These are phyloP conservation scores for Caenorhabditis zanzibari DNA, from an alignment of 2,888 invertebrate genomes.

Conservation along the genomic window DNA sequence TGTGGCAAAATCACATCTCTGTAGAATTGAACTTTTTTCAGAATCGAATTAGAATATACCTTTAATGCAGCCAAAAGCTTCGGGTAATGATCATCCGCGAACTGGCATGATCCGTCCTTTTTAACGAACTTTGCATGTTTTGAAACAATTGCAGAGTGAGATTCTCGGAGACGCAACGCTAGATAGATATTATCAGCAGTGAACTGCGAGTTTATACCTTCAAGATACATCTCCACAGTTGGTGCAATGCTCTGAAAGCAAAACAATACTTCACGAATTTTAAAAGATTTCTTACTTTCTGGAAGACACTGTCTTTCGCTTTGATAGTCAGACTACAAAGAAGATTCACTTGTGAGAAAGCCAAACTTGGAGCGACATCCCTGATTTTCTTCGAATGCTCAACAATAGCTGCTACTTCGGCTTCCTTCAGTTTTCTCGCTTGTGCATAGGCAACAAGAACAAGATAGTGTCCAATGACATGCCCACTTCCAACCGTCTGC, in stretches of 20 bases:
- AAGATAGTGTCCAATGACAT: constrained; percentile 71
- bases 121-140: constrained; percentile 67
- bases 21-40: constrained; percentile 8
- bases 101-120: constrained; percentile 59
- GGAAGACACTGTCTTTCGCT: constrained; percentile 59
- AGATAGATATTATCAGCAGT: constrained; percentile 60
- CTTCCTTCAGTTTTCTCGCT: constrained; percentile 33
- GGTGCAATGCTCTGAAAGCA: constrained; percentile 60
- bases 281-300: constrained; percentile 60
- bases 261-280: no score
- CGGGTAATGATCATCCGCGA: constrained; percentile 48
- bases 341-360: constrained; percentile 59
- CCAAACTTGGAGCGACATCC: constrained; percentile 57
- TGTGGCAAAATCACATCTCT: constrained; percentile 60
- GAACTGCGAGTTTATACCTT: constrained; percentile 22
- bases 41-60: constrained; percentile 4
- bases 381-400: constrained; percentile 63
- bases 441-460: constrained; percentile 53
- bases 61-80: constrained; percentile 58
- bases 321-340: constrained; percentile 54
- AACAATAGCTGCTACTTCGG: constrained; percentile 53
- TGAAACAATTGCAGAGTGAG: constrained; percentile 28
- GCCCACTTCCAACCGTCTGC: constrained; percentile 59
- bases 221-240: constrained; percentile 58
- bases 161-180: constrained; percentile 40